Base-by-base conservation (phyloP, 2,113 vertebrate genomes). In the Cardinalis cardinalis region DNA sequence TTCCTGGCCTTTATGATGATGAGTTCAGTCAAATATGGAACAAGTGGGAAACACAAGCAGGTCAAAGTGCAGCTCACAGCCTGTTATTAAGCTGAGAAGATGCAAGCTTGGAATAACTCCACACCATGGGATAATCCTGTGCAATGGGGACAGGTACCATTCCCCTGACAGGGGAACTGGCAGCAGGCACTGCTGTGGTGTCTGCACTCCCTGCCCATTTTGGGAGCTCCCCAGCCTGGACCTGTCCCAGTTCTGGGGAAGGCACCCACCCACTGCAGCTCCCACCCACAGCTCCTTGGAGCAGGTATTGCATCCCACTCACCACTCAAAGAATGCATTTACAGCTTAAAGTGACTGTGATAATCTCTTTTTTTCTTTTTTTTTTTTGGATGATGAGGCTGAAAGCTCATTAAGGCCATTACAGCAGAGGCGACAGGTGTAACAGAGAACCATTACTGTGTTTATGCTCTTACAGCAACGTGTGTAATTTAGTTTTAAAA, bases 401-500 rank as follows among this genome's bases (percentile, higher is more conserved):
- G 64, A 66, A 79, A 92, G 71, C 84, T 95, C 84, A 79, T 94
- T 92, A 84, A 56, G 46, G 58, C 66, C 43, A 52, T 93, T 89
- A 51, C 17, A 90, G 24, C 44, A 43, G 73, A 86, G 63, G 70
- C 12, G 40, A 89, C 71, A 88, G 64, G 58, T 64, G 34, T 65
- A 76, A 55, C 25, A 88, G 69, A 75, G 69, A 20, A 91, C 63
- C 53, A 82, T 90, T 92, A 75, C 6, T 56, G 51, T 41, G 38
- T 81, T 93, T 69, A 75, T 4, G 10, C n/a, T 91, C 44, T 84
- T 70, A 81, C 55, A 73, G 82, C 75, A 79, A 76, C 0, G 1
- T 58, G 52, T 92, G 21, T 93, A 63, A 95, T 94, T 93, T 44
- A 31, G 51, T 85, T 93, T 91, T 89, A 88, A 93, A 90, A 93